phyloP scores from a whole-genome alignment of 2,888 invertebrate genomes.

The Beris chalybata region DNA sequence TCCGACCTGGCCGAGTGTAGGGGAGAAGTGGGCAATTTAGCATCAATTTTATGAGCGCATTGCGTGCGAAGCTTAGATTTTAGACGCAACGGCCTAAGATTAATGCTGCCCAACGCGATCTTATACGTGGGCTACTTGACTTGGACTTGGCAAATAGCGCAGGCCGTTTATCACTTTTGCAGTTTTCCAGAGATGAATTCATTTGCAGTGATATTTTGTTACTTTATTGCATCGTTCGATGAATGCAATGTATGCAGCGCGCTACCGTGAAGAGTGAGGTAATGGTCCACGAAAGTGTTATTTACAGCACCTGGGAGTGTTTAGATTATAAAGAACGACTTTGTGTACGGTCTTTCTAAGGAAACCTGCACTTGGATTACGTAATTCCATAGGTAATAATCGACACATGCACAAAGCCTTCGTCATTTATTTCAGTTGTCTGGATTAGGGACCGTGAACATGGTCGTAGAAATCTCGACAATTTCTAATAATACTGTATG shows the following conservation, averaged over 20 bases:
- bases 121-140: neutral
- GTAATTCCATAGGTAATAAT: too few relatives aligned
- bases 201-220: constrained; percentile 28
- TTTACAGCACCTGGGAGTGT: constrained; percentile 29
- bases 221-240: constrained; percentile 27
- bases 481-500: too few relatives aligned
- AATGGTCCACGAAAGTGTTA: constrained; percentile 27
- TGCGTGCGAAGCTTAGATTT: constrained; percentile 10
- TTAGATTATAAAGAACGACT: constrained; percentile 12
- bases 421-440: too few relatives aligned
- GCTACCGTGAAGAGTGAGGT: constrained; percentile 16
- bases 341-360: too few relatives aligned
- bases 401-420: too few relatives aligned
- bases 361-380: too few relatives aligned
- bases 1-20: neutral
- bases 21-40: neutral
- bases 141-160: constrained; percentile 6
- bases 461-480: too few relatives aligned
- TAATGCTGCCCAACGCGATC: too few relatives aligned
- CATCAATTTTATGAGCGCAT: constrained; percentile 4
- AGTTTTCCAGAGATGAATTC: constrained; percentile 29
- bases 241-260: constrained; percentile 19
- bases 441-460: too few relatives aligned
- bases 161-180: constrained; percentile 27
- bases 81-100: neutral